Conservation (phyloP, 1,140 invertebrate species). For the Pararge aegeria region DNA sequence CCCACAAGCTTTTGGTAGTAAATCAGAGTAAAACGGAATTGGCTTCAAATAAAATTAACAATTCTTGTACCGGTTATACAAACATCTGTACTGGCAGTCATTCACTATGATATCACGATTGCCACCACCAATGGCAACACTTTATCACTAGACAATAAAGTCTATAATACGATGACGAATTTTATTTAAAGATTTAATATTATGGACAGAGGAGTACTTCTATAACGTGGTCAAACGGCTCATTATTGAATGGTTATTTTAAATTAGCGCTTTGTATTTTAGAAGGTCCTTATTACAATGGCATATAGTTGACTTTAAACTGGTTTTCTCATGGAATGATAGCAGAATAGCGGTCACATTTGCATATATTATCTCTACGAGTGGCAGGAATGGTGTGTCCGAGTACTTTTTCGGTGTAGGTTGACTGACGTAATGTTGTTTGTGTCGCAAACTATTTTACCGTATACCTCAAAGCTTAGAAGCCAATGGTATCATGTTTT, state of each 20-base stretch:
- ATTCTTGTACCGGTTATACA: background rate
- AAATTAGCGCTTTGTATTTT: background rate
- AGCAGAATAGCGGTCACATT: constrained; percentile 6
- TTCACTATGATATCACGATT: background rate
- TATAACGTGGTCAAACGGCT: background rate
- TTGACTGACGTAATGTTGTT: constrained; percentile 2
- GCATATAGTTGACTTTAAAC: background rate
- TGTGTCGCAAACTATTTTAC: background rate
- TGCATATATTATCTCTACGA: background rate
- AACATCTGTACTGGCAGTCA: background rate
- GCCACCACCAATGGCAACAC: background rate
- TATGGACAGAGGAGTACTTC: background rate
- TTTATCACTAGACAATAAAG: background rate
- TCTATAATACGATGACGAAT: background rate
- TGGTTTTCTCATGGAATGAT: background rate
- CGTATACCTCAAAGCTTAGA: background rate
- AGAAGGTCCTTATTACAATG: background rate
- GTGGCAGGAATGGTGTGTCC: background rate
- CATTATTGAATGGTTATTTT: background rate
- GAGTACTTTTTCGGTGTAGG: background rate
- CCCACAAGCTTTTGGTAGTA: background rate
- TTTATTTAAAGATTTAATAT: background rate
- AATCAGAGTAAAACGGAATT: too few species aligned
- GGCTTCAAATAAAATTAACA: too few species aligned
- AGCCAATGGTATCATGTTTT: too few species aligned